Evolutionary conservation across 2,888 invertebrate species (phyloP).

Genomic region (Cryptophagus acutangulus): DNA sequence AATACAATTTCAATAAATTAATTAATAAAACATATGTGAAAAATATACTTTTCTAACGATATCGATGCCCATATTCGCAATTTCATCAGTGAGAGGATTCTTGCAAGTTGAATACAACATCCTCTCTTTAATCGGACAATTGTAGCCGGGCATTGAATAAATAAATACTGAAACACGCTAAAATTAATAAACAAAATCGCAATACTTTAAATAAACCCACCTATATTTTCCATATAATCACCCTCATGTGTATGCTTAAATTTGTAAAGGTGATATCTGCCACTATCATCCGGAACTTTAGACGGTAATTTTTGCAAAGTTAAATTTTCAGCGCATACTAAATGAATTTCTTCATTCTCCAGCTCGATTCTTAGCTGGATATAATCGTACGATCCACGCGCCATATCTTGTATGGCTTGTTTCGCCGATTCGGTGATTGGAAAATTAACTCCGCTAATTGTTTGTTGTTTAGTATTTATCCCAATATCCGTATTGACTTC

Average conservation of each 20-base stretch:
- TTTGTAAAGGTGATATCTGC: slow-evolving; percentile 86
- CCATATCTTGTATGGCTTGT: slow-evolving; percentile 69
- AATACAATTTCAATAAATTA: slow-evolving; percentile 17
- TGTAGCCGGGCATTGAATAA: slow-evolving; percentile 98
- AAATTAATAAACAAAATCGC: background rate
- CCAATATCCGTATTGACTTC: slow-evolving; percentile 69
- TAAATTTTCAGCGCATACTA: slow-evolving; percentile 69
- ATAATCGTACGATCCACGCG: slow-evolving; percentile 74
- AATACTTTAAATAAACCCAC: slow-evolving; percentile 53
- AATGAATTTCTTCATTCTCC: slow-evolving; percentile 80
- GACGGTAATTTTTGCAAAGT: slow-evolving; percentile 64
- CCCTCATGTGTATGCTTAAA: slow-evolving; percentile 93
- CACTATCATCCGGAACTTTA: slow-evolving; percentile 78
- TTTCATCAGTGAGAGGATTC: slow-evolving; percentile 78
- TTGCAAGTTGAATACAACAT: slow-evolving; percentile 99
- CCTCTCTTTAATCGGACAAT: slow-evolving; percentile 91
- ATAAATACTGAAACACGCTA: slow-evolving; percentile 75
- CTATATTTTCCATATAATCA: slow-evolving; percentile 77
- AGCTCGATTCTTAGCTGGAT: slow-evolving; percentile 84
- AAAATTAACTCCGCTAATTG: slow-evolving; percentile 84
- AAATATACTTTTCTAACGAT: slow-evolving; percentile 79
- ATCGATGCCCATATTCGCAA: slow-evolving; percentile 72
- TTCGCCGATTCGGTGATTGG: slow-evolving; percentile 80
- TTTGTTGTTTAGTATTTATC: slow-evolving; percentile 81
- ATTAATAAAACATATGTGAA: slow-evolving; percentile 2